Percentiles rank a stretch among this genome's conserved stretches.
These are phyloP conservation scores for Camponotus vicinus DNA, from an alignment of 1,140 invertebrate species.

Conservation along the genomic window DNA sequence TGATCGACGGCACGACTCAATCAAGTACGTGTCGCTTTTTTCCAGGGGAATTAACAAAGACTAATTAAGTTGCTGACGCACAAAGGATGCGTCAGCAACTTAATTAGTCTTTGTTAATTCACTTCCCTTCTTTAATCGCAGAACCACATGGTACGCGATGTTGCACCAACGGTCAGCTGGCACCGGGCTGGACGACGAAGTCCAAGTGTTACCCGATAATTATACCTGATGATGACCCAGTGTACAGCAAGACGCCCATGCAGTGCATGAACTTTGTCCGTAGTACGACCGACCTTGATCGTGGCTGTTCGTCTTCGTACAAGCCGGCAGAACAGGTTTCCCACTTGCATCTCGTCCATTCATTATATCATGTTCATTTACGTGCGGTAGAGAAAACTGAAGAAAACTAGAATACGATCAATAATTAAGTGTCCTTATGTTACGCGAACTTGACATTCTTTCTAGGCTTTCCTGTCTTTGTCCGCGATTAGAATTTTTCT, in stretches of 20 bases:
- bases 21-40: slow-evolving; percentile 88
- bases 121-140: slow-evolving; percentile 74
- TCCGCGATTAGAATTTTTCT: neutral
- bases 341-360: slow-evolving; percentile 12
- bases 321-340: slow-evolving; percentile 91
- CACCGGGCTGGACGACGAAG: slow-evolving; percentile 57
- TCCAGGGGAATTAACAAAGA: too few species aligned
- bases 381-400: neutral
- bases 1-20: slow-evolving; percentile 90
- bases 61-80: too few species aligned
- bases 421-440: neutral
- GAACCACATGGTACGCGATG: slow-evolving; percentile 90
- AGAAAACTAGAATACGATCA: neutral
- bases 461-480: neutral
- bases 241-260: slow-evolving; percentile 90
- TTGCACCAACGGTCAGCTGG: slow-evolving; percentile 90
- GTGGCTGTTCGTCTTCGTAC: slow-evolving; percentile 87
- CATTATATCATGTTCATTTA: slow-evolving; percentile 5
- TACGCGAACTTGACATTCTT: neutral
- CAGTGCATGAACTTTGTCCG: slow-evolving; percentile 95
- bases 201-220: slow-evolving; percentile 94
- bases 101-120: neutral
- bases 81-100: too few species aligned
- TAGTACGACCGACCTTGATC: slow-evolving; percentile 90
- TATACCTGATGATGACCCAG: slow-evolving; percentile 93